Conservation (phyloP, 2,797 vertebrate genomes). For the Rhinella marina region DNA sequence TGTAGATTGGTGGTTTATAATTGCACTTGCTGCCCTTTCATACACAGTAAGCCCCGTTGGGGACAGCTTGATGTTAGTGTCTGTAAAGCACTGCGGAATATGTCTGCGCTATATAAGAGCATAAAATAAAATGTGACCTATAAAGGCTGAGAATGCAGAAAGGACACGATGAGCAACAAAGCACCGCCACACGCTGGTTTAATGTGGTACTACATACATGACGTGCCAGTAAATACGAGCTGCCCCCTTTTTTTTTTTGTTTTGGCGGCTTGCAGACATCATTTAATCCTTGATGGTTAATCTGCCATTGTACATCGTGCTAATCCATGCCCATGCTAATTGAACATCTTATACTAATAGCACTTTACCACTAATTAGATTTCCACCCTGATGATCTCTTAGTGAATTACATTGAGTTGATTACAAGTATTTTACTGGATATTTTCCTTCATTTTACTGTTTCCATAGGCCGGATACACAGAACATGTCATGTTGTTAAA, state of each 20-base stretch:
- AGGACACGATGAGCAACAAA: no score
- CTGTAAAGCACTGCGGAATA: no score
- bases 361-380: conserved; percentile 44
- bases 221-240: not conserved
- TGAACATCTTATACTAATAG: conserved; percentile 23
- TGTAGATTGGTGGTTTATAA: no score
- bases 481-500: no score
- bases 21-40: no score
- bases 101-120: no score
- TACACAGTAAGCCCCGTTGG: no score
- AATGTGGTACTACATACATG: not conserved
- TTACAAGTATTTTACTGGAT: not conserved
- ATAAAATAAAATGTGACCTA: no score
- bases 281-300: conserved; percentile 34
- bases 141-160: no score
- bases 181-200: not conserved
- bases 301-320: conserved; percentile 19
- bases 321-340: conserved; percentile 39
- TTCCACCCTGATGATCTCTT: conserved; percentile 19
- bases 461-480: not conserved
- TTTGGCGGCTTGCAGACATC: conserved; percentile 6
- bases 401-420: conserved; percentile 10
- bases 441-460: not conserved
- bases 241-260: not conserved
- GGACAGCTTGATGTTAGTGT: no score